Percentiles rank a stretch among this genome's conserved stretches.
phyloP scores from a whole-genome alignment of 2,113 vertebrate genomes.

The Todiramphus chloris region DNA sequence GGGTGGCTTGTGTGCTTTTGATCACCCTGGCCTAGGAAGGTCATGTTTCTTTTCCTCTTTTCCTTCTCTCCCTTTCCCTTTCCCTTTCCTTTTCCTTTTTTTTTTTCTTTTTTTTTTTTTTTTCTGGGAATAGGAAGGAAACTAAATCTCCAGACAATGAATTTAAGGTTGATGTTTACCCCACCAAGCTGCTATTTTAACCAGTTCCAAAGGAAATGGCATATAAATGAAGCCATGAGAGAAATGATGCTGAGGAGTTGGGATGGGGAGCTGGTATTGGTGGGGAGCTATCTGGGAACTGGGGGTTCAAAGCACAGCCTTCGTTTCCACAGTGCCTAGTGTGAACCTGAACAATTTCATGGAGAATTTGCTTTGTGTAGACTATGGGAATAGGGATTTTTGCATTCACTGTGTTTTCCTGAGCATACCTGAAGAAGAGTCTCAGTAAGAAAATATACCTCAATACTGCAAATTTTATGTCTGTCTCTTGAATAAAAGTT shows the following conservation, averaged over 20 bases:
- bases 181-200: not conserved
- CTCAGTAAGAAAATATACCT: not conserved
- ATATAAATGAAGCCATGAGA: not conserved
- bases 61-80: not conserved
- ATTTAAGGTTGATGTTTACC: not conserved
- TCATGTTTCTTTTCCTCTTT: not conserved
- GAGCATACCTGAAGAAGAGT: not conserved
- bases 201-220: not conserved
- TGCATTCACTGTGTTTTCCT: not conserved
- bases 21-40: not conserved
- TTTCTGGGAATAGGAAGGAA: slow-evolving; percentile 1
- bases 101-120: not conserved
- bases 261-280: not conserved
- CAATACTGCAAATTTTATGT: not conserved
- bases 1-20: slow-evolving; percentile 20
- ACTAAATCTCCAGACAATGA: not conserved
- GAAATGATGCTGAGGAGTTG: not conserved
- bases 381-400: not conserved
- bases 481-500: not conserved
- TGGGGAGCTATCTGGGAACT: not conserved
- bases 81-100: not conserved
- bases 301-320: not conserved
- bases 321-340: not conserved
- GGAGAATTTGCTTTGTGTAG: not conserved
- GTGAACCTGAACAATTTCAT: not conserved